These are phyloP conservation scores for Phania funesta DNA, from an alignment of 2,888 invertebrate genomes.

Conservation along the genomic window DNA sequence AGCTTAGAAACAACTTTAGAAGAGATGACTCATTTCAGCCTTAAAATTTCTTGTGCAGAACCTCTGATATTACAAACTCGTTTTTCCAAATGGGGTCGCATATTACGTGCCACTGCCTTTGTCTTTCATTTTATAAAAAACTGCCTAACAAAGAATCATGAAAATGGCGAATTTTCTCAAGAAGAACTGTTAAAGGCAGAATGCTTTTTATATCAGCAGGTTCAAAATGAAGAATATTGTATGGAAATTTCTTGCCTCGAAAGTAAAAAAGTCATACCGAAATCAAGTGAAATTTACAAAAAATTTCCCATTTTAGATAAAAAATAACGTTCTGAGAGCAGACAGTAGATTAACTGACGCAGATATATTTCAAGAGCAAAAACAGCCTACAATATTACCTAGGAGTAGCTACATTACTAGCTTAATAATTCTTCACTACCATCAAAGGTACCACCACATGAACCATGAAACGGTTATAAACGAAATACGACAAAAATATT, in stretches of 20 bases:
- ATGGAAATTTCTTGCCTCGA: slow-evolving; percentile 31
- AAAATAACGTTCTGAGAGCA: slow-evolving; percentile 24
- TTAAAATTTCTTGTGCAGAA: not conserved
- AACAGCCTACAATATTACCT: slow-evolving; percentile 55
- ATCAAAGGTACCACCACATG: slow-evolving; percentile 18
- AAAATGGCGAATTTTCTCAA: slow-evolving; percentile 38
- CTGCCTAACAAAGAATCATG: not conserved
- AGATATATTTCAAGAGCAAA: slow-evolving; percentile 10
- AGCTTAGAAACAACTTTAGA: not conserved
- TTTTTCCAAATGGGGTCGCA: slow-evolving; percentile 48
- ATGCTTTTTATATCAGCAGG: slow-evolving; percentile 42
- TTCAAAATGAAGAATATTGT: slow-evolving; percentile 34
- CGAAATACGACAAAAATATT: slow-evolving; percentile 15
- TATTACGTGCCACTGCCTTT: slow-evolving; percentile 24
- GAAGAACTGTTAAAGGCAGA: slow-evolving; percentile 48
- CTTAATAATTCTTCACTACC: slow-evolving; percentile 8
- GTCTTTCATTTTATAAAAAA: slow-evolving; percentile 47
- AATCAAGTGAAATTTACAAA: slow-evolving; percentile 30
- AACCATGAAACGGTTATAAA: slow-evolving; percentile 39
- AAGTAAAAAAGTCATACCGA: not conserved
- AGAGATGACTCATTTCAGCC: slow-evolving; percentile 8
- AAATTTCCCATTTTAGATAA: slow-evolving; percentile 39
- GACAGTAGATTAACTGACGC: slow-evolving; percentile 45
- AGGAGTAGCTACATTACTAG: slow-evolving; percentile 23
- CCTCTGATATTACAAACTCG: not conserved